Base-by-base conservation (phyloP, 2,888 invertebrate species). In the Leptarthrus brevirostris region DNA sequence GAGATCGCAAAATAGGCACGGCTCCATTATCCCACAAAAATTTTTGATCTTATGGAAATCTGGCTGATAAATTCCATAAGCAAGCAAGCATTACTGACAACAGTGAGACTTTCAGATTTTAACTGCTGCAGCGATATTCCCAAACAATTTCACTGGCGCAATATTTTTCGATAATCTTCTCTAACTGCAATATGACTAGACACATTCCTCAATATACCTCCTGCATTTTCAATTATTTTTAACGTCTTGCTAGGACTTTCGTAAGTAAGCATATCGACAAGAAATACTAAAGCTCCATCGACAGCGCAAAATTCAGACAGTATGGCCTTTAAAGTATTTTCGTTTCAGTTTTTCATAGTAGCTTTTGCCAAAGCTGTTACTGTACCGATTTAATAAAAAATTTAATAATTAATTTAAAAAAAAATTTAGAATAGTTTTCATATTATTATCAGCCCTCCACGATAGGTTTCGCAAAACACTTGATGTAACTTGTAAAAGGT, bases 21-120 rank as follows among this genome's bases (percentile, higher is more conserved):
- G 95, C 96, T 0, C 95, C 96, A 84, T 97, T 91, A 80, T 96
- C 94, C 93, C 96, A 95, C 53, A 98, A 86, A 74, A 92, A 90
- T 79, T 93, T 91, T 81, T 98, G 98, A 85, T 98, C 98, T 79
- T 91, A 90, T 0, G 92, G 89, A 83, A 94, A 95, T 70, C 97
- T 90, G 0, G 97, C 97, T 0, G 97, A 97, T 18, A 98, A 86
- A 86, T 98, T 98, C 97, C 98, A 98, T 61, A 98, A 86, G 0
- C 97, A 96, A 10, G 82, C 98, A 98, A 0, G 98, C 96, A 84
- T 98, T 98, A 82, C 96, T 96, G 3, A 96, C 98, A 30, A 98
- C 94, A 0, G 97, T 97, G 77, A 98, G 86, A 83, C 96, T 97
- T 5, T 97, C 94, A 5, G 97, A 97, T 81, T 96, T 93, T 20